Base-by-base conservation (phyloP, 1,140 invertebrate genomes). In the Drosophila quadrilineata region DNA sequence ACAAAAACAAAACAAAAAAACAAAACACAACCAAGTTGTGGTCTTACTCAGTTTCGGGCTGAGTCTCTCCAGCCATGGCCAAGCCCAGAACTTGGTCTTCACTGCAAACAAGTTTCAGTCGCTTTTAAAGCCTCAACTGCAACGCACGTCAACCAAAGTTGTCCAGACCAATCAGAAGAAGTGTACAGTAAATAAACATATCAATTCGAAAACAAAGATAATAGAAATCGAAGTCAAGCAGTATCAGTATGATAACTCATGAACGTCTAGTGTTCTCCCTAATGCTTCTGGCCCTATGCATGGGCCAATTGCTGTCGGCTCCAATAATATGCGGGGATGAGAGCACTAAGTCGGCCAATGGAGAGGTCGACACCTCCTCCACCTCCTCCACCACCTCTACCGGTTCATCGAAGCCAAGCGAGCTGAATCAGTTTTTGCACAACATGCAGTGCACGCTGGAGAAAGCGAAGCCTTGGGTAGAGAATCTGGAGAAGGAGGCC, bases 401-500 rank as follows among this genome's bases (percentile, higher is more conserved):
- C n/a, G n/a, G n/a, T n/a, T n/a, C n/a, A n/a, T n/a, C n/a, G n/a
- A 80, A 57, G 35, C 53, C 59, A 41, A 87, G 75, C n/a, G 82
- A 87, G 45, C 59, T 87, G 6, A 87, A 76, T 49, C 60, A 86
- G 24, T 82, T 87, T 28, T 29, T 87, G n/a, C 82, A 77, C 26
- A 87, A 58, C n/a, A 63, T 87, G 19, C 82, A 87, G 36, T 84
- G 79, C 24, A 82, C 82, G 0, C 14, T 87, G 63, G 82, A 87
- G 60, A 82, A 82, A 58, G 82, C 82, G 3, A 80, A 87, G 36
- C 82, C 82, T 29, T 87, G 82, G 82, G 73, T 87, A n/a, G 75
- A 75, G 10, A 69, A 87, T 22, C 46, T 87, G 2, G 82, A 87
- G 40, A 87, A 76, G 53, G 82, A 87, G 53, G 82, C 76, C 3